Conservation (phyloP, 2,797 vertebrate genomes). For the Cirrhinus molitorella region DNA sequence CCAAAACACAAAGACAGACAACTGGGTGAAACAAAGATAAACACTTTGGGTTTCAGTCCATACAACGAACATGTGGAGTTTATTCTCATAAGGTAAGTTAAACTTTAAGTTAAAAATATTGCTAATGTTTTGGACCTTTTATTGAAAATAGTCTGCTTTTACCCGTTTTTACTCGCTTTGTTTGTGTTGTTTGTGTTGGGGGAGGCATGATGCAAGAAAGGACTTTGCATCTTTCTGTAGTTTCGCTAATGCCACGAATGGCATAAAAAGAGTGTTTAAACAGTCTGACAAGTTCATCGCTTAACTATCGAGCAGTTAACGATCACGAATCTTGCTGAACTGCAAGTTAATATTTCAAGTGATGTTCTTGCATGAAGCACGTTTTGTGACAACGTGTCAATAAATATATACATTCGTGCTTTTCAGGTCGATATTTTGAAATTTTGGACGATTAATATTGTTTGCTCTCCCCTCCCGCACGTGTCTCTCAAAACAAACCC, state of each 20-base stretch:
- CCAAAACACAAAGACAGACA: background rate
- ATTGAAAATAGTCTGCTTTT: background rate
- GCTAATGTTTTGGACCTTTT: background rate
- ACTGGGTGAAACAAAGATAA: background rate
- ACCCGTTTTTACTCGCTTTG: background rate
- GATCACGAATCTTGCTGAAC: background rate
- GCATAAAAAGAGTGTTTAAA: too few species aligned
- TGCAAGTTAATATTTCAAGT: background rate
- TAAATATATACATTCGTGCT: background rate
- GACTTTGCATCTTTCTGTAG: background rate
- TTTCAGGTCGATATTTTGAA: conserved; percentile 78
- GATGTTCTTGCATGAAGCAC: background rate
- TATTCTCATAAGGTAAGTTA: background rate
- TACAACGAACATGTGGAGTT: background rate
- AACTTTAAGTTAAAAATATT: background rate
- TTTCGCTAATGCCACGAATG: background rate
- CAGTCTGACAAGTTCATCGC: too few species aligned
- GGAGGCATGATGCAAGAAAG: background rate
- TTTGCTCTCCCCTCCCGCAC: conserved; percentile 79
- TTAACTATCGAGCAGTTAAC: background rate
- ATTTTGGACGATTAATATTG: conserved; percentile 79
- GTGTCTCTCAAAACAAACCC: conserved; percentile 74
- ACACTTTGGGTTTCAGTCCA: background rate
- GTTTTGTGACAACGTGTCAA: background rate
- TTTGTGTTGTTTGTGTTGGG: background rate